phyloP scores from a whole-genome alignment of 2,888 invertebrate genomes.

The Eilema caniola region DNA sequence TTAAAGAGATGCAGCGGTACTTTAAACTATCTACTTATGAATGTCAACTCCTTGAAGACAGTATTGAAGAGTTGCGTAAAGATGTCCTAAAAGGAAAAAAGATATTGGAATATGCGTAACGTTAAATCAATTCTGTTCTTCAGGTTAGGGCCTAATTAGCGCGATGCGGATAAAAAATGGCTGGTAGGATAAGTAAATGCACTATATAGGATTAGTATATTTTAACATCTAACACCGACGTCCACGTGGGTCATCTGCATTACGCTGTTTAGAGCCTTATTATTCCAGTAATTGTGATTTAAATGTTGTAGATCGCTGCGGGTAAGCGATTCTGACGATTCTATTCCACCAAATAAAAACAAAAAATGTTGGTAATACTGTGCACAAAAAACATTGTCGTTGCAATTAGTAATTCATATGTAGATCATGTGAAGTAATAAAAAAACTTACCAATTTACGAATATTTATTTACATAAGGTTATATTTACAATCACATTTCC shows the following conservation, averaged over 20 bases:
- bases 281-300: not conserved
- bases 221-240: not conserved
- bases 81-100: slow-evolving; percentile 68
- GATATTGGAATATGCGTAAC: slow-evolving; percentile 60
- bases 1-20: slow-evolving; percentile 66
- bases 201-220: not conserved
- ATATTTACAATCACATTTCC: slow-evolving; percentile 50
- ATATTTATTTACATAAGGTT: slow-evolving; percentile 75
- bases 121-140: not conserved
- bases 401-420: not conserved
- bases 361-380: not conserved
- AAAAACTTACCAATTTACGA: slow-evolving; percentile 62
- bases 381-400: not conserved
- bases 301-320: not conserved
- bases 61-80: slow-evolving; percentile 65
- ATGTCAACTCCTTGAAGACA: slow-evolving; percentile 65
- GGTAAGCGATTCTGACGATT: not conserved
- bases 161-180: not conserved
- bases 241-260: not conserved
- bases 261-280: not conserved
- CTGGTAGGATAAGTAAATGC: not conserved
- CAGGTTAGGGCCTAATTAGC: not conserved
- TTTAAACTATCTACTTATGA: slow-evolving; percentile 63
- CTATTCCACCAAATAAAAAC: not conserved
- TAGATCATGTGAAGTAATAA: not conserved